Evolutionary conservation across 2,797 vertebrate genomes (phyloP), one percentile per base, ranked within the genome.

Genomic region (Cichlasoma orientale): DNA sequence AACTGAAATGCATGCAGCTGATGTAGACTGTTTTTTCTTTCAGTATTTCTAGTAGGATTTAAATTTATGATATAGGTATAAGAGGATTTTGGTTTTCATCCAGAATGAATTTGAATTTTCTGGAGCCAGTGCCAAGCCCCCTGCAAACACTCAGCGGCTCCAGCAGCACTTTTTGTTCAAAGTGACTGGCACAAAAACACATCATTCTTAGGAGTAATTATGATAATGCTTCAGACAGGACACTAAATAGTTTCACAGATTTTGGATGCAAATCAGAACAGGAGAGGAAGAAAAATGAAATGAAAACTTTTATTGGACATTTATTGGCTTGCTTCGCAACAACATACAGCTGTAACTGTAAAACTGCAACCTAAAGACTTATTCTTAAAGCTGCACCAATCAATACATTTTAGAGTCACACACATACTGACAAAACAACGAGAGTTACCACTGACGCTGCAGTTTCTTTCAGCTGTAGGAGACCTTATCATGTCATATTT

Each of bases 31-130:
- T 25, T 25, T 69, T 41, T 66, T 59, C 71, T 25, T 68, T 53
- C n/a, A n/a, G n/a, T 19, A 10, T 36, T 56, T 41, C 50, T 14
- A 7, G n/a, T 11, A 7, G 38, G 27, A 73, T 68, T 77, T 56
- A 4, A 61, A 75, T 59, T 16, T 71, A 59, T 58, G 19, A 71
- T 36, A 54, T 2, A 27, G 27, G 18, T 61, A 61, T 12, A 11
- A 44, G 31, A 36, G 38, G 7, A 18, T 27, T 63, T 84, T 75
- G 71, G 69, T 59, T 47, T 73, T 69, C 66, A 55, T 31, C 73
- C 72, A 75, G 25, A 33, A 54, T 63, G 8, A 53, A 75, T 71
- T 11, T 69, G 36, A 74, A 75, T 72, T 31, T 19, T 5, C 33
- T 4, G 33, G 29, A 54, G 21, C 10, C 52, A 18, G 11, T 12